Evolutionary conservation across 1,140 invertebrate genomes (phyloP).

Genomic region (Dendrolimus punctatus): DNA sequence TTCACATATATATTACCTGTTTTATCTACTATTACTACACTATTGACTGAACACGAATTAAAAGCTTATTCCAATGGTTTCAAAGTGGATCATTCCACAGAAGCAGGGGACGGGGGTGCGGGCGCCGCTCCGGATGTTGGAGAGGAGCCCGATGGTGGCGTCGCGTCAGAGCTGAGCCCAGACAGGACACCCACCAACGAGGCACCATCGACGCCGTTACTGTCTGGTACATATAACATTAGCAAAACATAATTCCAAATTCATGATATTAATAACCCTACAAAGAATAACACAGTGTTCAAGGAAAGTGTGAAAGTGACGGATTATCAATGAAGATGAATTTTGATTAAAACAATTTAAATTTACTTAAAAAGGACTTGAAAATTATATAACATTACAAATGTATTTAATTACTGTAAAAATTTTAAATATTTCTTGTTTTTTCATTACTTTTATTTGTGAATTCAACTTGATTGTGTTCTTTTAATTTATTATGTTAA

Average conservation of each 20-base stretch:
- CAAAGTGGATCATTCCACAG: constrained; percentile 23
- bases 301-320: too few relatives aligned
- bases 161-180: constrained; percentile 59
- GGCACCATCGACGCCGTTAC: constrained; percentile 63
- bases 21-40: constrained; percentile 1
- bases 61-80: not conserved
- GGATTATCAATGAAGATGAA: too few relatives aligned
- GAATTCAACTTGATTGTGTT: too few relatives aligned
- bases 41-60: constrained; percentile 4
- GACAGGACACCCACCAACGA: constrained; percentile 66
- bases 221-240: constrained; percentile 36
- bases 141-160: constrained; percentile 49
- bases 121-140: constrained; percentile 44
- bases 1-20: constrained; percentile 3
- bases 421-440: too few relatives aligned
- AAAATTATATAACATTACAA: too few relatives aligned
- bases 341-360: too few relatives aligned
- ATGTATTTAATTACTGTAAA: too few relatives aligned
- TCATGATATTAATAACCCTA: too few relatives aligned
- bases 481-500: too few relatives aligned
- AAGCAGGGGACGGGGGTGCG: constrained; percentile 61
- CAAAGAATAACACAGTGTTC: too few relatives aligned
- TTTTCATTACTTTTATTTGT: too few relatives aligned
- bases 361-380: too few relatives aligned
- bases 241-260: not conserved